phyloP scores from a whole-genome alignment of 2,113 vertebrate species.

The Vulpes lagopus region DNA sequence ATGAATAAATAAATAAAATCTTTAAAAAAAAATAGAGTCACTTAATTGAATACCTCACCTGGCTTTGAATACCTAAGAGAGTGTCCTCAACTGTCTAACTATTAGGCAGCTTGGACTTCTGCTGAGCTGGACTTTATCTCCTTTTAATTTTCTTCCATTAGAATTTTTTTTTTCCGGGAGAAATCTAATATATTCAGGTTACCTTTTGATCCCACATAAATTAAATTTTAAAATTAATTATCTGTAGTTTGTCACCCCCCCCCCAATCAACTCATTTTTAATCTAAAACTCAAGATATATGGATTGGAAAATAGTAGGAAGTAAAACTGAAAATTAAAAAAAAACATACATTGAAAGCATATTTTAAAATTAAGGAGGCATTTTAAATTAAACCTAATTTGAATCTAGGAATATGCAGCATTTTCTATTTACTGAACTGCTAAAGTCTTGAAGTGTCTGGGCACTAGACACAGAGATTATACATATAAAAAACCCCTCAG shows the following conservation, averaged over 20 bases:
- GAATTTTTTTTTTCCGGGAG: background rate
- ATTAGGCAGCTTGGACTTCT: background rate
- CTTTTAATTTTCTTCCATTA: constrained; percentile 16
- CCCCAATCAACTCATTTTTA: background rate
- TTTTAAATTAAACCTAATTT: background rate
- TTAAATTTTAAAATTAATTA: constrained; percentile 1
- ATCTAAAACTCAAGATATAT: constrained; percentile 1
- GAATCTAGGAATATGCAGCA: background rate
- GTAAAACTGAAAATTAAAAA: constrained; percentile 31
- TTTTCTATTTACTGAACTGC: background rate
- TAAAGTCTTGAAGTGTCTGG: background rate
- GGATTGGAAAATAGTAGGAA: background rate
- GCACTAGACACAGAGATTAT: background rate
- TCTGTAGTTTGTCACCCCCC: background rate
- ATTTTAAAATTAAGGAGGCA: constrained; percentile 17
- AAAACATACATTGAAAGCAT: background rate
- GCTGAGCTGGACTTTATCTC: background rate
- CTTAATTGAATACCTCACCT: background rate
- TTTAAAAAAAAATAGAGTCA: background rate
- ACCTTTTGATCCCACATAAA: background rate
- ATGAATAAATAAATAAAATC: no score
- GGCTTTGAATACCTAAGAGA: background rate
- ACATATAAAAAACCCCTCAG: background rate
- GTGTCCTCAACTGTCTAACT: no score
- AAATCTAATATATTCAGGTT: background rate